Conservation (phyloP, 1,140 invertebrate genomes). For the Plectrocnemia conspersa region DNA sequence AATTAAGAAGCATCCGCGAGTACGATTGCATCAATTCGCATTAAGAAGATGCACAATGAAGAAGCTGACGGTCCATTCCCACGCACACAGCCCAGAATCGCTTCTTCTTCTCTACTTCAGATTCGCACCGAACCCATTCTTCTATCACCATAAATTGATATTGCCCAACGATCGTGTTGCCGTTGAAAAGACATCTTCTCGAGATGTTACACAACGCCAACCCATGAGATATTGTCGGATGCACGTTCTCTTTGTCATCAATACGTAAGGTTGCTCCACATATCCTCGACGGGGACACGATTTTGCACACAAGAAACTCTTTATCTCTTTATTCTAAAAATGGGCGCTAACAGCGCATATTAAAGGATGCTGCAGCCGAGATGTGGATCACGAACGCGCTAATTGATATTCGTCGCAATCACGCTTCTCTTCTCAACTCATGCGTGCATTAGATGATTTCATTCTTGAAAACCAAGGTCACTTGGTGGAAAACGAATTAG, state of each 20-base stretch:
- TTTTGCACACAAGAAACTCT: neutral
- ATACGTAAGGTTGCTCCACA: neutral
- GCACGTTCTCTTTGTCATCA: constrained; percentile 21
- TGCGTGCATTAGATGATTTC: no score
- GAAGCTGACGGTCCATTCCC: neutral
- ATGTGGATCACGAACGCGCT: no score
- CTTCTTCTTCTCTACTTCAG: no score
- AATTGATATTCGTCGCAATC: no score
- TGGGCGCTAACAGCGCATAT: no score
- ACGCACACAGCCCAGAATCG: neutral
- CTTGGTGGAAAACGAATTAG: no score
- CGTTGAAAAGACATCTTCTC: constrained; percentile 14
- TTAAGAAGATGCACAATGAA: neutral
- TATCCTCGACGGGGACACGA: constrained; percentile 3
- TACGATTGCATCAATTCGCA: no score
- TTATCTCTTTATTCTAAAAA: no score
- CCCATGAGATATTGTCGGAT: neutral
- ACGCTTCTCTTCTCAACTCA: no score
- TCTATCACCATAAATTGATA: constrained; percentile 20
- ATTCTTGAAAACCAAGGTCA: no score
- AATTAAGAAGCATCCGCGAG: no score
- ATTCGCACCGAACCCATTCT: constrained; percentile 4
- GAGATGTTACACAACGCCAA: neutral
- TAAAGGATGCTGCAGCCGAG: no score
- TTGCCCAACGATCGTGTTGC: constrained; percentile 17